phyloP scores from a whole-genome alignment of 2,113 vertebrate genomes.

The Perccottus glenii region DNA sequence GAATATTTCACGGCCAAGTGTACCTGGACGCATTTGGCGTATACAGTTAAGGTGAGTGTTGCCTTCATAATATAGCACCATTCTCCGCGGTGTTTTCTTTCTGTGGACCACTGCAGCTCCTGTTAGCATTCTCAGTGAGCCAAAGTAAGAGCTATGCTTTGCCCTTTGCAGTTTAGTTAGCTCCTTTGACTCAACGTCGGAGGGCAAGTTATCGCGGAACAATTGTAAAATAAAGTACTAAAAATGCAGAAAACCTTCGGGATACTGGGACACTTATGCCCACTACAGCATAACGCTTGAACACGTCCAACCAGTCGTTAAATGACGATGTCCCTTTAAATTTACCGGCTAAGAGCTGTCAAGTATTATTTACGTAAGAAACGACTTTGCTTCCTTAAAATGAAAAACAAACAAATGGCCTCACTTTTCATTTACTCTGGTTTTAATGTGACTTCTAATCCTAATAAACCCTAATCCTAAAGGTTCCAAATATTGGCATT shows the following conservation, averaged over 20 bases:
- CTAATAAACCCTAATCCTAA: no score
- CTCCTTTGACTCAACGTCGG: neutral
- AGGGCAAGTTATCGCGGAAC: neutral
- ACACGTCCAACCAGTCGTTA: no score
- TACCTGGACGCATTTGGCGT: slow-evolving; percentile 19
- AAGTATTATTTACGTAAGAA: no score
- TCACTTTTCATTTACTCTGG: no score
- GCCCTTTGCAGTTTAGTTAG: slow-evolving; percentile 10
- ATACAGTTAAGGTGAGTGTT: slow-evolving; percentile 58
- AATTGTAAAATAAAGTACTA: neutral
- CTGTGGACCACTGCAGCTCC: neutral
- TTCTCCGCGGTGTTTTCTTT: neutral
- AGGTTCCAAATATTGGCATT: no score
- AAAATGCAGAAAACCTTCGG: neutral
- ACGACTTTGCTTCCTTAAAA: no score
- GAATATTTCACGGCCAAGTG: neutral
- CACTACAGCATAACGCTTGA: neutral
- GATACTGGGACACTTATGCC: neutral
- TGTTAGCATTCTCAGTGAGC: neutral
- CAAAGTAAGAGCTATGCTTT: slow-evolving; percentile 13
- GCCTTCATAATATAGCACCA: neutral
- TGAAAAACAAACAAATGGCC: no score
- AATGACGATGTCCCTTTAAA: no score
- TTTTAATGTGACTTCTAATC: no score
- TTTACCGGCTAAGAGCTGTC: no score